Percentiles rank a stretch among this genome's conserved stretches.
Evolutionary conservation across 2,888 invertebrate genomes (phyloP).

Genomic region (Muschampia plurimacula): DNA sequence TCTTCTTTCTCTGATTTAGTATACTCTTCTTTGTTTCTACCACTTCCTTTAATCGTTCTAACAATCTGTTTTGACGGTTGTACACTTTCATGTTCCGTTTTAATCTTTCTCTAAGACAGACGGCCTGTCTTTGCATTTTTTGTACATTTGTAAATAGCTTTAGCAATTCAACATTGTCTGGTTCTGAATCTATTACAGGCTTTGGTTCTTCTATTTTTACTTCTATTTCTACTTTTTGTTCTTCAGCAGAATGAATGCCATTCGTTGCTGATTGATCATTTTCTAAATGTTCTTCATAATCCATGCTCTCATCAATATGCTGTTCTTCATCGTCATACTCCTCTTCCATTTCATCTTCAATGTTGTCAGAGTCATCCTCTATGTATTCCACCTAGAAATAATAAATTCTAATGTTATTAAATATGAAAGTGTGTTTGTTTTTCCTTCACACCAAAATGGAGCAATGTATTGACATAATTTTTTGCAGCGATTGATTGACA

Average conservation of each 20-base stretch:
- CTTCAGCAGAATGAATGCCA: conserved; percentile 29
- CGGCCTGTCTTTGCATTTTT: conserved; percentile 70
- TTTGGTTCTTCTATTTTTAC: conserved; percentile 7
- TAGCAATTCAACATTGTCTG: conserved; percentile 61
- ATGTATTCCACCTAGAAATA: conserved; percentile 77
- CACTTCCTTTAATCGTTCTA: conserved; percentile 65
- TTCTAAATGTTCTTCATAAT: conserved; percentile 25
- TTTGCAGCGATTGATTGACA: too few species aligned
- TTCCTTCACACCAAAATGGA: too few species aligned
- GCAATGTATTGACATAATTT: too few species aligned
- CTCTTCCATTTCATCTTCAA: conserved; percentile 48
- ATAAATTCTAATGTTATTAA: neutral
- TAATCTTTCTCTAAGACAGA: conserved; percentile 68
- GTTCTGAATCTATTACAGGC: conserved; percentile 21
- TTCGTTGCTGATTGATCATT: conserved; percentile 11
- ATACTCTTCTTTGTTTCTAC: conserved; percentile 73
- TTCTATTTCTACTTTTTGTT: conserved; percentile 1
- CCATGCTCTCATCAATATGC: conserved; percentile 34
- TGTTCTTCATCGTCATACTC: conserved; percentile 43
- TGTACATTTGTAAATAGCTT: conserved; percentile 77
- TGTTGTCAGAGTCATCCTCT: conserved; percentile 74
- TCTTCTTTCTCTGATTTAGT: conserved; percentile 72
- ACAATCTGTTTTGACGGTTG: conserved; percentile 66
- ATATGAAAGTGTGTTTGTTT: too few species aligned
- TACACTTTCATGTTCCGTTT: conserved; percentile 70